Conservation (phyloP, 1,140 invertebrate genomes). For the Orussus abietinus region DNA sequence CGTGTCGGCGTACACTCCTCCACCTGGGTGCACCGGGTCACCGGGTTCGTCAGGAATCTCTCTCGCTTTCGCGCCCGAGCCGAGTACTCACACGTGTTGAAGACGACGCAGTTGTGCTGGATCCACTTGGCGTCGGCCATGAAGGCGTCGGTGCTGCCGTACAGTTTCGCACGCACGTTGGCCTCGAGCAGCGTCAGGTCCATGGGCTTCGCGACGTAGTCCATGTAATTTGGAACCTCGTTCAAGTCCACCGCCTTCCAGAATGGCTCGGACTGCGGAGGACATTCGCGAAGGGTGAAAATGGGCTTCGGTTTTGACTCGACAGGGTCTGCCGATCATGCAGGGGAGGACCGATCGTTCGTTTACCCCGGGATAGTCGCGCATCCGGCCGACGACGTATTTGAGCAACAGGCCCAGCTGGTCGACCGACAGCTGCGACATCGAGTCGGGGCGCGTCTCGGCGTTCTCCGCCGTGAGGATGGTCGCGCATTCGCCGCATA, state of each 20-base stretch:
- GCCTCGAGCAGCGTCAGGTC: conserved; percentile 72
- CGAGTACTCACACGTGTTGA: conserved; percentile 73
- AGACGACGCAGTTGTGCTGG: conserved; percentile 86
- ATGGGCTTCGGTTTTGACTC: too few species aligned
- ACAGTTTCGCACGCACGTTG: conserved; percentile 74
- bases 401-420: conserved; percentile 72
- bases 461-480: conserved; percentile 76
- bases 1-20: conserved; percentile 59
- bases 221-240: conserved; percentile 69
- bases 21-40: too few species aligned
- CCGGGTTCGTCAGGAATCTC: too few species aligned
- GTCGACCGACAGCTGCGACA: conserved; percentile 69
- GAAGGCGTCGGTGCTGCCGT: conserved; percentile 86
- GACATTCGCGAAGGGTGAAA: too few species aligned
- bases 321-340: too few species aligned
- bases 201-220: conserved; percentile 83
- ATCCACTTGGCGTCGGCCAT: conserved; percentile 89
- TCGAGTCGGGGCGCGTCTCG: conserved; percentile 66
- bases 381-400: conserved; percentile 71
- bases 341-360: too few species aligned
- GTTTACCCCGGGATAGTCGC: conserved; percentile 69
- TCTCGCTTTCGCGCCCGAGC: too few species aligned
- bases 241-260: conserved; percentile 66
- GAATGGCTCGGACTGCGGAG: conserved; percentile 68
- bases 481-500: conserved; percentile 81